A percentile compares a stretch with the other conserved stretches of the same genome.
phyloP scores from a whole-genome alignment of 2,113 vertebrate species.

The Octodon degus region DNA sequence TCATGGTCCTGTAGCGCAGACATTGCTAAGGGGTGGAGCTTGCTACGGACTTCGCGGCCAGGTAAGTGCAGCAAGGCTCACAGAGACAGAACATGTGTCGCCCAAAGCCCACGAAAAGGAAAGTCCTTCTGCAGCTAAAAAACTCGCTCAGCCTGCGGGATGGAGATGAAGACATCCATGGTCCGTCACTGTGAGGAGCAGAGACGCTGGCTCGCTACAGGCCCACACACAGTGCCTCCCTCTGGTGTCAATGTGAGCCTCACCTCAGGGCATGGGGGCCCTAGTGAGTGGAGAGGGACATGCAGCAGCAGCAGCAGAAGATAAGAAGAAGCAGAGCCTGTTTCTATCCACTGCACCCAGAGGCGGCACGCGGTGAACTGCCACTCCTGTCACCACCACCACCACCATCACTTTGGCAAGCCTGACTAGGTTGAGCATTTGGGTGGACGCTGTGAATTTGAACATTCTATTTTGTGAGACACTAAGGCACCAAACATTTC shows the following conservation, averaged over 20 bases:
- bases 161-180: not conserved
- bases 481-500: not conserved
- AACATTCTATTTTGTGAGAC: not conserved
- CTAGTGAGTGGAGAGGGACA: not conserved
- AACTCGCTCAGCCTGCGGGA: not conserved
- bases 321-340: not conserved
- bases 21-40: not conserved
- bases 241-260: not conserved
- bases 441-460: not conserved
- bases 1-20: accelerated
- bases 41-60: not conserved
- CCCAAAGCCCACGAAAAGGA: not conserved
- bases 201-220: not conserved
- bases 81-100: not conserved
- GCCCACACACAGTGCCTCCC: not conserved
- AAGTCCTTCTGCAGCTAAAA: not conserved
- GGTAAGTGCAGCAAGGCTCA: not conserved
- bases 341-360: not conserved
- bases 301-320: not conserved
- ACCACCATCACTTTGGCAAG: not conserved
- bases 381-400: accelerated
- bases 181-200: not conserved
- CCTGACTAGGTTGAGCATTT: not conserved
- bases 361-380: not conserved
- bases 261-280: not conserved